Conservation (phyloP, 92 coral and sea anemone genomes). For the Palythoa grandiflora region DNA sequence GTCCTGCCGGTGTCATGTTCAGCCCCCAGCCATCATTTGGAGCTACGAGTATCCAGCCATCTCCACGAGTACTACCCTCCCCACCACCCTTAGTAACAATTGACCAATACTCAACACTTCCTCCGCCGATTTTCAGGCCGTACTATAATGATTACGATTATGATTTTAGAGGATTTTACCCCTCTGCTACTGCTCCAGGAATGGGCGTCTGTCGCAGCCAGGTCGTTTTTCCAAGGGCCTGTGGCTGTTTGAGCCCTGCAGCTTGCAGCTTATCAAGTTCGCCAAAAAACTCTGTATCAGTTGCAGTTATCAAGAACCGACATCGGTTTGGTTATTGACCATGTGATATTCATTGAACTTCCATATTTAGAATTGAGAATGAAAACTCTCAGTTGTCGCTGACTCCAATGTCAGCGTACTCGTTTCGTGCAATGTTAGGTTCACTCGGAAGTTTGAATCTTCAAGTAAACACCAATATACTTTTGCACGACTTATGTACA, state of each 20-base stretch:
- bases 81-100: constrained; percentile 27
- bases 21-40: constrained; percentile 27
- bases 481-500: too few species aligned
- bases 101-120: constrained; percentile 8
- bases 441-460: too few species aligned
- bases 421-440: too few species aligned
- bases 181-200: constrained; percentile 6
- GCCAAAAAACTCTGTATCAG: constrained; percentile 3
- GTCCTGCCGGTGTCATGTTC: constrained; percentile 39
- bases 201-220: constrained; percentile 60
- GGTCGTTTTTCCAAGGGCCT: constrained; percentile 69
- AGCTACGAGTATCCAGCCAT: background rate
- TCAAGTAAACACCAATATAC: too few species aligned
- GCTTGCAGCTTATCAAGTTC: constrained; percentile 8
- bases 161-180: background rate
- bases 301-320: constrained; percentile 33
- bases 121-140: constrained; percentile 30
- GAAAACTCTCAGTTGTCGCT: too few species aligned
- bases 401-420: too few species aligned
- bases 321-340: background rate
- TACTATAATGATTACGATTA: constrained; percentile 32
- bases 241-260: constrained; percentile 56
- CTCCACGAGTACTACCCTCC: background rate
- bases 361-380: background rate
- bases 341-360: background rate